These are phyloP conservation scores for Valencia hispanica DNA, from an alignment of 2,797 vertebrate species.

Conservation along the genomic window DNA sequence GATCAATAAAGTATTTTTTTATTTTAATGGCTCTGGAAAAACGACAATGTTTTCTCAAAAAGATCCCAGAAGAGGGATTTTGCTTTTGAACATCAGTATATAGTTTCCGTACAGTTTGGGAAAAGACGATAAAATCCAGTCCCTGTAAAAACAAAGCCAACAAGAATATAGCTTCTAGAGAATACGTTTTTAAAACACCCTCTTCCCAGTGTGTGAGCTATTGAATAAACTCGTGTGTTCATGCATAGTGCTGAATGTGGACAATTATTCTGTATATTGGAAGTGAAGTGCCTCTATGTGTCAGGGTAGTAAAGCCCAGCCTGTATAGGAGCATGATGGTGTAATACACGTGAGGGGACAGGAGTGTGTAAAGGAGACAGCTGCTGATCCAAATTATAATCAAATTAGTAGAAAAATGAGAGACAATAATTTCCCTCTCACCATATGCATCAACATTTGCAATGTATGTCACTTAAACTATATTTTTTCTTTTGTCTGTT, in stretches of 20 bases:
- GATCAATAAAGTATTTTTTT: too few relatives aligned
- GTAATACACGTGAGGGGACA: conserved; percentile 10
- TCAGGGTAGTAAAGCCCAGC: conserved; percentile 36
- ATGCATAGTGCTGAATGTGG: conserved; percentile 39
- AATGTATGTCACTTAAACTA: conserved; percentile 5
- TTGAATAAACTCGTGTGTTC: conserved; percentile 27
- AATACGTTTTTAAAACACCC: too few relatives aligned
- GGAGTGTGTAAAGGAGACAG: conserved; percentile 12
- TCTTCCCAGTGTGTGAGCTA: conserved; percentile 2
- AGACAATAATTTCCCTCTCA: not conserved
- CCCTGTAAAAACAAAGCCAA: not conserved
- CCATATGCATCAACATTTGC: conserved; percentile 1
- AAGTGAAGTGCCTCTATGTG: conserved; percentile 16
- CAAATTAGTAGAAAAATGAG: not conserved
- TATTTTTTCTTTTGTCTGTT: conserved; percentile 3
- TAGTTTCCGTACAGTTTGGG: too few relatives aligned
- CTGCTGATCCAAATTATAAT: conserved; percentile 28
- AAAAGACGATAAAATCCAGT: conserved; percentile 1
- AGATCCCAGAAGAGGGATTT: too few relatives aligned
- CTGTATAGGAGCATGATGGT: conserved; percentile 9
- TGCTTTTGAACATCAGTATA: too few relatives aligned
- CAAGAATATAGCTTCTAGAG: too few relatives aligned
- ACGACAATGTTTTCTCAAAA: too few relatives aligned
- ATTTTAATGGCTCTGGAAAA: too few relatives aligned
- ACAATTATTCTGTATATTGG: conserved; percentile 10